Base-by-base conservation (phyloP, 2,888 invertebrate species). In the Clunio marinus region DNA sequence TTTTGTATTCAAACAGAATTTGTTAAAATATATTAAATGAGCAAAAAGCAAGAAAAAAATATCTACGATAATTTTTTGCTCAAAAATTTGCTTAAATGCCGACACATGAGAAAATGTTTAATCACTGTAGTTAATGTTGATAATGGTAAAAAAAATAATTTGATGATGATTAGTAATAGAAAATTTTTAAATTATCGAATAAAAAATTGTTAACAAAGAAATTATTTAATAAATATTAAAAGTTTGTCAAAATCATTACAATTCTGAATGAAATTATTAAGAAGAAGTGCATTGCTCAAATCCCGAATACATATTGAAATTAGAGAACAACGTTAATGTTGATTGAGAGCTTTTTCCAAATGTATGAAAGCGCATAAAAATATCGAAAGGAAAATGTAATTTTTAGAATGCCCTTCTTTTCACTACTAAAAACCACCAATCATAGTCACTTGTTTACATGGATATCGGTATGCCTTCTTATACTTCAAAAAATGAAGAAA, bases 391-490 rank as follows among this genome's bases (percentile, higher is more conserved):
- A n/a, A n/a, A n/a, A n/a, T n/a, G n/a, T 32, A 32, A 32, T 10
- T 57, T 24, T 20, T 22, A 5, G 57, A 57, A 17, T 15, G 32
- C 35, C 59, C 59, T 59, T 10, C 28, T 5, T 10, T n/a, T 24
- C 28, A n/a, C 35, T 59, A 10, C 15, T 5, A 10, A 22, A 5
- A 22, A 15, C n/a, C 46, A 15, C n/a, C 24, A 28, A 28, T 7
- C 28, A 58, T 25, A 35, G 32, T 20, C 59, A 35, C 59, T 35
- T 32, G 35, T 59, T 35, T 59, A 35, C 32, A 59, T 59, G 59
- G 59, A 59, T 32, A 59, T 59, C 15, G 5, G 59, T 35, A 59
- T 59, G 59, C 59, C 59, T 59, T 59, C 59, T 59, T 59, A 59
- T 59, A 59, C 59, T 59, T 59, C 59, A 59, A 5, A 35, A 59